Percentiles rank a stretch among this genome's conserved stretches.
Conservation (phyloP, 2,888 invertebrate genomes). For the Anticlea derivata region DNA sequence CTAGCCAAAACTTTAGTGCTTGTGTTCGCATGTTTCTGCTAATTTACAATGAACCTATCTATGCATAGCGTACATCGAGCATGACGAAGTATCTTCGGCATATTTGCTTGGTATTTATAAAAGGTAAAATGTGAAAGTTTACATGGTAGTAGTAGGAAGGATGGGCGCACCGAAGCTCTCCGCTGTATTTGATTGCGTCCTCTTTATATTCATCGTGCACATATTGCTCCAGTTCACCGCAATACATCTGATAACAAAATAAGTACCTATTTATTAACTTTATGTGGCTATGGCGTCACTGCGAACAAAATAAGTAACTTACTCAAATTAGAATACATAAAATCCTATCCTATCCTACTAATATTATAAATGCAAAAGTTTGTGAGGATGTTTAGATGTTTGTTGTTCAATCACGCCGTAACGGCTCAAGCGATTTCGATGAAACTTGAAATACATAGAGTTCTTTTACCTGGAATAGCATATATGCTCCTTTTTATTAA, state of each 20-base stretch:
- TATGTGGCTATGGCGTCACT: too few relatives aligned
- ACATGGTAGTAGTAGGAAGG: slow-evolving; percentile 78
- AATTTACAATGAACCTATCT: slow-evolving; percentile 41
- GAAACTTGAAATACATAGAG: too few relatives aligned
- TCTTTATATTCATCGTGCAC: slow-evolving; percentile 56
- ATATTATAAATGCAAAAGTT: too few relatives aligned
- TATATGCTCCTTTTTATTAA: too few relatives aligned
- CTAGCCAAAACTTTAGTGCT: slow-evolving; percentile 41
- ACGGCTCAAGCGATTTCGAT: too few relatives aligned
- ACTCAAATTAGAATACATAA: too few relatives aligned
- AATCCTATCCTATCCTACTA: too few relatives aligned
- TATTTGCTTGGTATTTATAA: slow-evolving; percentile 37
- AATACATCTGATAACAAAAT: slow-evolving; percentile 58
- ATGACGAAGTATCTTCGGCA: slow-evolving; percentile 14
- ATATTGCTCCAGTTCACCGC: slow-evolving; percentile 64
- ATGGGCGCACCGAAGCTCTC: slow-evolving; percentile 65
- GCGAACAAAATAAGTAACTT: too few relatives aligned
- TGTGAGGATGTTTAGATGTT: too few relatives aligned
- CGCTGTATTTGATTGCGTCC: slow-evolving; percentile 55
- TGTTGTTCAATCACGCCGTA: too few relatives aligned
- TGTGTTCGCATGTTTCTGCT: slow-evolving; percentile 50
- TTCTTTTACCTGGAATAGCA: too few relatives aligned
- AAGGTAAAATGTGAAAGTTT: slow-evolving; percentile 46
- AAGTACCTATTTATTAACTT: neutral
- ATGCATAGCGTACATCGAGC: slow-evolving; percentile 17